Conservation (phyloP, 2,888 invertebrate species). For the Cosmia trapezina region DNA sequence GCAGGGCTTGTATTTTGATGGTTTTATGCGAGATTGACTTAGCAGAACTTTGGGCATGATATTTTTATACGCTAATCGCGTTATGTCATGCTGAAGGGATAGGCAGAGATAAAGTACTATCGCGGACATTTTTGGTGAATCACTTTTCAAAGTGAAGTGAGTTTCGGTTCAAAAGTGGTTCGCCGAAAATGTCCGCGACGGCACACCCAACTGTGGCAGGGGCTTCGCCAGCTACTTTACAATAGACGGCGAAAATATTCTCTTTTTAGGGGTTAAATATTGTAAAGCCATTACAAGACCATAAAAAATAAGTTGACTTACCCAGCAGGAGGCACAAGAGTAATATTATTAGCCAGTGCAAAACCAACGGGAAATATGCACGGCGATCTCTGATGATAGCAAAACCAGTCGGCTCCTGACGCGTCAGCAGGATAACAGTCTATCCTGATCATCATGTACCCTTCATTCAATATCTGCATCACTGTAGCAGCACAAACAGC, state of each 20-base stretch:
- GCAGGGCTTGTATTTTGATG: too few species aligned
- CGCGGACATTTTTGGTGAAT: too few species aligned
- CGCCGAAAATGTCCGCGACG: too few species aligned
- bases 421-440: slow-evolving; percentile 97
- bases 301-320: slow-evolving; percentile 67
- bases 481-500: slow-evolving; percentile 98
- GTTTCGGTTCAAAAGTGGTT: too few species aligned
- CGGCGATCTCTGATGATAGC: slow-evolving; percentile 98
- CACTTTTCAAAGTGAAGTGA: too few species aligned
- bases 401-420: slow-evolving; percentile 98
- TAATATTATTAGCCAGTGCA: slow-evolving; percentile 95
- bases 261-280: too few species aligned
- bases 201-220: too few species aligned
- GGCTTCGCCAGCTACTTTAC: not conserved
- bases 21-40: not conserved
- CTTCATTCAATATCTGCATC: slow-evolving; percentile 97
- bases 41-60: not conserved
- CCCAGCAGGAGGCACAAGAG: slow-evolving; percentile 95
- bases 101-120: not conserved
- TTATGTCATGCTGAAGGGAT: not conserved
- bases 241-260: not conserved
- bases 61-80: not conserved
- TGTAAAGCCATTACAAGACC: not conserved
- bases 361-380: slow-evolving; percentile 99
- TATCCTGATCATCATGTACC: slow-evolving; percentile 98